phyloP scores from a whole-genome alignment of 2,113 vertebrate genomes.

The Porphyrio hochstetteri region DNA sequence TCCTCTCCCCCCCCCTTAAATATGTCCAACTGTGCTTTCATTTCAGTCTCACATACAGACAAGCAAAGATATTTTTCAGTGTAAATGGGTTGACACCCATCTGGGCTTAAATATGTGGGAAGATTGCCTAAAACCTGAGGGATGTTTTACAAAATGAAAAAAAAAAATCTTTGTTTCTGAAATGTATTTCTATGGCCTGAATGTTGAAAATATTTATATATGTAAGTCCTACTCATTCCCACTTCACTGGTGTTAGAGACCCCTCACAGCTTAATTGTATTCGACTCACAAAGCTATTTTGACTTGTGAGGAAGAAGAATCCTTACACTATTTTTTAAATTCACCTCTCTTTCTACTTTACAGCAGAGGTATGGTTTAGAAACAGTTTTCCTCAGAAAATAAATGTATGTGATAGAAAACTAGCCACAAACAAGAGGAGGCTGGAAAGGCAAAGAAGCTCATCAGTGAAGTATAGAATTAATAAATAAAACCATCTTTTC shows the following conservation, averaged over 20 bases:
- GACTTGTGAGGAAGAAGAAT: neutral
- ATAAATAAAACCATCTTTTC: neutral
- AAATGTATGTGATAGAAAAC: neutral
- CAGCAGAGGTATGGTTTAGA: neutral
- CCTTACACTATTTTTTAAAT: fast-evolving
- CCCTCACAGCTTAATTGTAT: neutral
- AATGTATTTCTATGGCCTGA: neutral
- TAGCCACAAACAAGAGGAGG: neutral
- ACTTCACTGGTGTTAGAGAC: neutral
- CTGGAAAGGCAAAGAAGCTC: neutral
- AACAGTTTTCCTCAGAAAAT: neutral
- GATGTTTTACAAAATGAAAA: neutral
- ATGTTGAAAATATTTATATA: neutral
- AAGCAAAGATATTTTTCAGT: neutral
- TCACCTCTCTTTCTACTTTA: neutral
- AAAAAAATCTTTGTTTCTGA: neutral
- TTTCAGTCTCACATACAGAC: neutral
- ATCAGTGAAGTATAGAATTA: neutral
- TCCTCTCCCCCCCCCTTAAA: neutral
- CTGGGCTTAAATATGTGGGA: neutral
- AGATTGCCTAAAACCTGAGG: neutral
- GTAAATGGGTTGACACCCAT: neutral
- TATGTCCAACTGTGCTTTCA: neutral
- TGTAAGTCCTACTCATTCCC: neutral
- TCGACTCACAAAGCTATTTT: neutral